Evolutionary conservation across 2,888 invertebrate genomes (phyloP), one percentile per base, ranked within the genome.

Genomic region (Bellardia pandia): DNA sequence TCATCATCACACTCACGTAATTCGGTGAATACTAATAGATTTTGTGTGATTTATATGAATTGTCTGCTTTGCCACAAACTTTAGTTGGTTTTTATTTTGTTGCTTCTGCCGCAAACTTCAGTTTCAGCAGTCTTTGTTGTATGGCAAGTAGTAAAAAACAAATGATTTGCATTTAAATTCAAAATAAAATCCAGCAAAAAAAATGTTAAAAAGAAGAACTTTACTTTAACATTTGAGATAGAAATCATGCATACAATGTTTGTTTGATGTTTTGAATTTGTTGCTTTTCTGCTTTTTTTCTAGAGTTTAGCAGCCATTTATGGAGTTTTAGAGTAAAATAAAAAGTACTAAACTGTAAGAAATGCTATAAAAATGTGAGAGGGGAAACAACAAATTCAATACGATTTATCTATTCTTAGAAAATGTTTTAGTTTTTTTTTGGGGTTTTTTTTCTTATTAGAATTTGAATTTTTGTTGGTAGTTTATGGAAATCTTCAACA

Each of bases 11-110:
- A 64, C 58, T 66, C 51, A 37, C 68, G 42, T 13, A 82, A 72
- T 72, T 78, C 78, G 78, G 78, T 84, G 78, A 78, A 84, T 84
- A 78, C 84, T 72, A 84, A 84, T 78, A 84, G 72, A 84, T 84
- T 84, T 72, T 76, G 45, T 58, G 72, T 78, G 84, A 84, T 84
- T 84, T 84, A 84, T 78, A 40, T n/a, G 75, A 40, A 76, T 53
- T 60, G 75, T 74, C 81, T 82, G 48, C 16, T 62, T 62, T 53
- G 60, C 48, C 37, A 60, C 71, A 72, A 51, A 72, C 42, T 51
- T 33, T 56, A 33, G 16, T 3, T 56, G 9, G 60, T 14, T 48
- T 60, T 8, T 45, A 42, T 58, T 3, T 58, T 58, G 58, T 23
- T 68, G n/a, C 4, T 58, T 58, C 14, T 77, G 33, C 11, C 13